Conservation (phyloP, 2,888 invertebrate species). For the Papilio demoleus region DNA sequence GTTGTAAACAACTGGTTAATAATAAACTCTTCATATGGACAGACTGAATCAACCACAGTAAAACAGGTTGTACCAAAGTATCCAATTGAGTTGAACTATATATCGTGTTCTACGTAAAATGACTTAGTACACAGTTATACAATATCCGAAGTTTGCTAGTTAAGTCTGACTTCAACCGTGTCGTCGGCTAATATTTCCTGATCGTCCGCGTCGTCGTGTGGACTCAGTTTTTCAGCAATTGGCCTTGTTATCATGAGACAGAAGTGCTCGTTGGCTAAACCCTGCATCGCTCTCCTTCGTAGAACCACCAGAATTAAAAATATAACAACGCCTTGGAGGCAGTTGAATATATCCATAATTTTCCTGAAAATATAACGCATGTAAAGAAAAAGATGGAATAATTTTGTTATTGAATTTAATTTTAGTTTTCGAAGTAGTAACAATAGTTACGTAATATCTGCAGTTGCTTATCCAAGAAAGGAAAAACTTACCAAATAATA, state of each 20-base stretch:
- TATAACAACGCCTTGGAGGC: conserved; percentile 85
- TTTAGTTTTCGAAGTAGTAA: not conserved
- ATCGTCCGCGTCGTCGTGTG: conserved; percentile 72
- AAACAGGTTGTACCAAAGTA: not conserved
- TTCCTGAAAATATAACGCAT: conserved; percentile 76
- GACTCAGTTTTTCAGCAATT: conserved; percentile 68
- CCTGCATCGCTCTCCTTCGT: conserved; percentile 80
- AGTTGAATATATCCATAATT: conserved; percentile 85
- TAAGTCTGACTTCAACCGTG: conserved; percentile 74
- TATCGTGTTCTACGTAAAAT: not conserved
- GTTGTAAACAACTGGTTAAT: too few relatives aligned
- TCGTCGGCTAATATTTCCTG: conserved; percentile 71
- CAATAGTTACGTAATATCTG: not conserved
- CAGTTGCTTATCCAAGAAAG: not conserved
- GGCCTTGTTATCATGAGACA: conserved; percentile 63
- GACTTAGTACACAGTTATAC: conserved; percentile 11
- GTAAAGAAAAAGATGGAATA: not conserved
- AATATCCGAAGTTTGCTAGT: conserved; percentile 51
- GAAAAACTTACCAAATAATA: conserved; percentile 68
- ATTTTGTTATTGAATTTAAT: not conserved
- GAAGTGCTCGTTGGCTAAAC: conserved; percentile 72
- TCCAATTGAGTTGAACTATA: not conserved
- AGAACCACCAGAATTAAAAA: conserved; percentile 85
- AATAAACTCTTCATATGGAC: too few relatives aligned
- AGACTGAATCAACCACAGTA: not conserved